These are phyloP conservation scores for Zosterops pallidus DNA, from an alignment of 2,113 vertebrate genomes.

Conservation along the genomic window DNA sequence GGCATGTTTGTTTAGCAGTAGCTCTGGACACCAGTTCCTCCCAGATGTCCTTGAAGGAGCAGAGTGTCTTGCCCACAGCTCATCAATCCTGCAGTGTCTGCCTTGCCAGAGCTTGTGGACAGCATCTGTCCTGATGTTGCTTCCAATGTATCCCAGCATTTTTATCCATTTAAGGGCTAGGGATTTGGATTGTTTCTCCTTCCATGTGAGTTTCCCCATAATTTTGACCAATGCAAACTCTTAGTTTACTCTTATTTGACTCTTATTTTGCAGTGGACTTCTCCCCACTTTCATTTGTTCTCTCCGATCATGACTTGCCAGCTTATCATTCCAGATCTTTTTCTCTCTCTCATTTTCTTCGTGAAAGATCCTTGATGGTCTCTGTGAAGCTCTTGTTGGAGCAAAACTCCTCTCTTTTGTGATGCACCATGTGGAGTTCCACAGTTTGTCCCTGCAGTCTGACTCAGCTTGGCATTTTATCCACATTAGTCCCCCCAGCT, in stretches of 20 bases:
- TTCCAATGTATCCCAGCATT: not conserved
- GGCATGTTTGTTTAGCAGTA: not conserved
- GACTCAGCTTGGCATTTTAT: not conserved
- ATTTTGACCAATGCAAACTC: not conserved
- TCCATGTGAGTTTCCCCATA: not conserved
- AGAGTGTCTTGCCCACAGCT: not conserved
- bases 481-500: not conserved
- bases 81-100: not conserved
- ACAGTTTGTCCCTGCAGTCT: not conserved
- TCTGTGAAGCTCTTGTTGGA: not conserved
- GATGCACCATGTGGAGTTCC: not conserved
- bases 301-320: not conserved
- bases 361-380: not conserved
- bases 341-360: rapidly evolving
- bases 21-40: not conserved
- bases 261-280: not conserved
- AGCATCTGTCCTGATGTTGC: not conserved
- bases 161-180: not conserved
- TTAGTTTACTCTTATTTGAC: not conserved
- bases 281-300: not conserved
- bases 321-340: not conserved
- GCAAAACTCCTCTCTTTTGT: not conserved
- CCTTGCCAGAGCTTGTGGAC: not conserved
- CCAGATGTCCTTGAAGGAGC: not conserved
- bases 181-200: not conserved